Percentiles rank a stretch among this genome's conserved stretches.
phyloP scores from a whole-genome alignment of 1,140 invertebrate genomes.

The Drosophila melanogaster region DNA sequence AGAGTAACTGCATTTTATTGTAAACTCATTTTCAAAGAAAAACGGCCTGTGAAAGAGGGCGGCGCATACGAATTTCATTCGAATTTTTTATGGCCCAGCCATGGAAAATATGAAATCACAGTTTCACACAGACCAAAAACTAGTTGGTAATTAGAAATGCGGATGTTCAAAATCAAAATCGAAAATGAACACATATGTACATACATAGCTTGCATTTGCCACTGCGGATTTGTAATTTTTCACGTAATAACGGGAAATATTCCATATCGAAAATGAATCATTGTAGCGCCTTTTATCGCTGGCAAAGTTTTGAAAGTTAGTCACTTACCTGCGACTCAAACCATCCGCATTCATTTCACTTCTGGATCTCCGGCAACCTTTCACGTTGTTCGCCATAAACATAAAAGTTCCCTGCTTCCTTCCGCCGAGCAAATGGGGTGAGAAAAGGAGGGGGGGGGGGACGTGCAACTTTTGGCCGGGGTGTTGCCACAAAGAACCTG shows the following conservation, averaged over 20 bases:
- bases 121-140: too few species aligned
- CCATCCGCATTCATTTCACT: constrained; percentile 1
- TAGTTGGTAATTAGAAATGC: too few species aligned
- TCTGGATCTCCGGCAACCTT: constrained; percentile 27
- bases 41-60: background rate
- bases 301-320: constrained; percentile 68
- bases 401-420: constrained; percentile 67
- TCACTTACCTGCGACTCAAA: constrained; percentile 40
- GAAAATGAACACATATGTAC: too few species aligned
- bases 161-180: too few species aligned
- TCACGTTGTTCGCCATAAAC: constrained; percentile 76
- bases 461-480: background rate
- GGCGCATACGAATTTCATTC: background rate
- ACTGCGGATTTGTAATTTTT: too few species aligned
- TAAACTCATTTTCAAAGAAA: constrained; percentile 1
- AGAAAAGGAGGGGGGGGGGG: constrained; percentile 23
- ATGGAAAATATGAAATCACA: too few species aligned
- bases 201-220: too few species aligned
- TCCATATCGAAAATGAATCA: constrained; percentile 36
- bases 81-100: too few species aligned
- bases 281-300: constrained; percentile 64
- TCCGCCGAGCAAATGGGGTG: constrained; percentile 28
- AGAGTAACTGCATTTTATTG: constrained; percentile 2
- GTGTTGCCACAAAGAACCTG: constrained; percentile 50
- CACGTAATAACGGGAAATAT: constrained; percentile 49